phyloP scores from a whole-genome alignment of 2,797 vertebrate species.

The Coregonus sp. region DNA sequence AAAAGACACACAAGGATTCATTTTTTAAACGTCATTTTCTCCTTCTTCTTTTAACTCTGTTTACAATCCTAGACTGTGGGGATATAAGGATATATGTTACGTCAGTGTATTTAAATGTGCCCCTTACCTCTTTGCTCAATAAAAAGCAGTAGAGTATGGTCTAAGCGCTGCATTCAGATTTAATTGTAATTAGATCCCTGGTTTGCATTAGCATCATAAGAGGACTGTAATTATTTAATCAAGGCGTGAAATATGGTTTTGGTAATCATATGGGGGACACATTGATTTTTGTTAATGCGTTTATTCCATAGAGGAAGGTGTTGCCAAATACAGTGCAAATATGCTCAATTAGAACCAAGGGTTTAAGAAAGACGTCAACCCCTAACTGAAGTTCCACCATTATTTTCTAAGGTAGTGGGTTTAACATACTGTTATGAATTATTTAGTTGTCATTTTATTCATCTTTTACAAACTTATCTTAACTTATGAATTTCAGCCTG shows the following conservation, averaged over 20 bases:
- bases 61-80: conserved; percentile 44
- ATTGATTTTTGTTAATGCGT: background rate
- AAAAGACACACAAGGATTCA: conserved; percentile 23
- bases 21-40: conserved; percentile 45
- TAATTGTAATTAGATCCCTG: conserved; percentile 32
- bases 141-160: conserved; percentile 76
- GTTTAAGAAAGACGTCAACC: background rate
- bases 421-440: conserved; percentile 20
- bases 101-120: conserved; percentile 84
- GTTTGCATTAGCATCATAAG: conserved; percentile 13
- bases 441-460: conserved; percentile 27
- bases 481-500: conserved; percentile 46
- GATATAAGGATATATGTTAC: conserved; percentile 56
- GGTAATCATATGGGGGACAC: conserved; percentile 8
- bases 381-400: background rate
- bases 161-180: conserved; percentile 47
- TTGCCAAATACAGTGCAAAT: conserved; percentile 41
- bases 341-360: conserved; percentile 27
- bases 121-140: conserved; percentile 78
- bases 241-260: conserved; percentile 16
- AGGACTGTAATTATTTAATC: conserved; percentile 3
- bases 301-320: conserved; percentile 27
- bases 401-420: conserved; percentile 7
- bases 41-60: conserved; percentile 41
- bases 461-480: conserved; percentile 32